A percentile compares a stretch with the other conserved stretches of the same genome.
These are phyloP conservation scores for Reticulitermes lucifugus DNA, from an alignment of 2,888 invertebrate species.

Conservation along the genomic window DNA sequence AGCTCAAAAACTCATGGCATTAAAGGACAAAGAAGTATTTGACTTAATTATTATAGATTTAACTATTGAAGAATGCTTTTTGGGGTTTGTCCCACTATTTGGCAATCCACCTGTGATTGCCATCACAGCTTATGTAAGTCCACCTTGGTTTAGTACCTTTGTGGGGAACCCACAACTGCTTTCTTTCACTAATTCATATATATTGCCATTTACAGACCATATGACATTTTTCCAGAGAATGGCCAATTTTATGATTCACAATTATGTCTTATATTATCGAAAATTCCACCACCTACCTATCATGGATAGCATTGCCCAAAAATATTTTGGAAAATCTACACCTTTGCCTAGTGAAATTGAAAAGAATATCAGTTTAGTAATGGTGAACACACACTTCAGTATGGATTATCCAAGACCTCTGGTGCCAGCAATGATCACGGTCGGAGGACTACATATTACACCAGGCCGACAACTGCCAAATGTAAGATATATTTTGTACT, in stretches of 20 bases:
- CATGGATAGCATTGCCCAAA: slow-evolving; percentile 44
- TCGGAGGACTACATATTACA: slow-evolving; percentile 64
- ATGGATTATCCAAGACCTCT: slow-evolving; percentile 60
- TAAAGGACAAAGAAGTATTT: slow-evolving; percentile 40
- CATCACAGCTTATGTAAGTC: slow-evolving; percentile 47
- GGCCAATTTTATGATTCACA: slow-evolving; percentile 45
- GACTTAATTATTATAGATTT: slow-evolving; percentile 50
- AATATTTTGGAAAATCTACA: slow-evolving; percentile 53
- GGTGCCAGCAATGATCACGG: slow-evolving; percentile 61
- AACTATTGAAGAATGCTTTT: slow-evolving; percentile 45
- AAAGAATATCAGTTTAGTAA: slow-evolving; percentile 63
- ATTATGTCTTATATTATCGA: not conserved
- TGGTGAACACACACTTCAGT: slow-evolving; percentile 61
- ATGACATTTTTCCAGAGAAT: slow-evolving; percentile 51
- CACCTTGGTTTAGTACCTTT: slow-evolving; percentile 38
- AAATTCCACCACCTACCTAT: slow-evolving; percentile 30
- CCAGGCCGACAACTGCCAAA: slow-evolving; percentile 61
- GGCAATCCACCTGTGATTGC: slow-evolving; percentile 49
- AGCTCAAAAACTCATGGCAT: slow-evolving; percentile 21
- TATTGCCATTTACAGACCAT: slow-evolving; percentile 40
- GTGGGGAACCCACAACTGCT: slow-evolving; percentile 48
- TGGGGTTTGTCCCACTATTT: slow-evolving; percentile 45
- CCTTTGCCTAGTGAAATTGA: slow-evolving; percentile 63
- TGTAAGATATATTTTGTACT: slow-evolving; percentile 57
- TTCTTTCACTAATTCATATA: slow-evolving; percentile 45